These are phyloP conservation scores for Kryptolebias marmoratus DNA, from an alignment of 2,113 vertebrate genomes.

Conservation along the genomic window DNA sequence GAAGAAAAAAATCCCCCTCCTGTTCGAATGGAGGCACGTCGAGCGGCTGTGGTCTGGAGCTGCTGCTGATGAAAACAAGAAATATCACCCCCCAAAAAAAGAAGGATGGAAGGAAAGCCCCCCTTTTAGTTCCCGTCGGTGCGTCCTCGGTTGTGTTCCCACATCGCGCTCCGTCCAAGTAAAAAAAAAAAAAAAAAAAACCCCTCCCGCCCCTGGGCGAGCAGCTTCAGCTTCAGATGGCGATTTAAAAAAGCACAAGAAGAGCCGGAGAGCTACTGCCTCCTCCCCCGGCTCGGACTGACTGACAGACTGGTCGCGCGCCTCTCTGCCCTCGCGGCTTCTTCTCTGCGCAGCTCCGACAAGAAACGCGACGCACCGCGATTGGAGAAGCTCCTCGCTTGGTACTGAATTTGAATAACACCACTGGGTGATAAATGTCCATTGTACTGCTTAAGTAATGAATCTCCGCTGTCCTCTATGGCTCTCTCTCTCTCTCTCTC, in stretches of 20 bases:
- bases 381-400: conserved; percentile 96
- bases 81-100: not conserved
- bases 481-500: conserved; percentile 79
- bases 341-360: conserved; percentile 87
- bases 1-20: conserved; percentile 31
- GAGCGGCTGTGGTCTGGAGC: conserved; percentile 28
- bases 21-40: conserved; percentile 38
- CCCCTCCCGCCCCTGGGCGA: conserved; percentile 42
- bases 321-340: conserved; percentile 79
- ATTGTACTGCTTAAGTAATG: conserved; percentile 99
- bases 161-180: conserved; percentile 60
- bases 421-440: conserved; percentile 99
- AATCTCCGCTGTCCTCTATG: conserved; percentile 96
- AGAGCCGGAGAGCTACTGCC: conserved; percentile 53
- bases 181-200: not conserved
- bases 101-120: conserved; percentile 36
- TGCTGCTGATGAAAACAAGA: conserved; percentile 22
- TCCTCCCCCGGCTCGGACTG: conserved; percentile 45
- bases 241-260: conserved; percentile 9
- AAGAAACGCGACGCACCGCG: conserved; percentile 85
- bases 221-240: conserved; percentile 36
- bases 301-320: conserved; percentile 72
- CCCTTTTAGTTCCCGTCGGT: conserved; percentile 59
- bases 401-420: conserved; percentile 99
- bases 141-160: conserved; percentile 74